Evolutionary conservation across 2,888 invertebrate genomes (phyloP).

Genomic region (Hemistola chrysoprasaria): DNA sequence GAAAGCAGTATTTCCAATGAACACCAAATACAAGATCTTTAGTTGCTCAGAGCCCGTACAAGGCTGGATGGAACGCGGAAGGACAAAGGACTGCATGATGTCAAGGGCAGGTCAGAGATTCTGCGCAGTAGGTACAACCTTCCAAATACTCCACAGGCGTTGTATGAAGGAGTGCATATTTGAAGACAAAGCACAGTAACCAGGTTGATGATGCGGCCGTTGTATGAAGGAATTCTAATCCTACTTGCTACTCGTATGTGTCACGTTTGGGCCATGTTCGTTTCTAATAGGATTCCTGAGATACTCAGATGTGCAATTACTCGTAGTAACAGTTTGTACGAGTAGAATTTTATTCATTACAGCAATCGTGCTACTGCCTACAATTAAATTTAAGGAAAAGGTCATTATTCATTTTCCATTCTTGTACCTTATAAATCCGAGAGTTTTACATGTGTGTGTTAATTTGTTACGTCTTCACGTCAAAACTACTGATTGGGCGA

Average conservation of each 20-base stretch:
- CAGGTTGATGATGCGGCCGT: too few relatives aligned
- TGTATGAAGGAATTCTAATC: too few relatives aligned
- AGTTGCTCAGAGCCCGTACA: slow-evolving; percentile 5
- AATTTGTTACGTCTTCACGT: too few relatives aligned
- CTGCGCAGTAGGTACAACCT: slow-evolving; percentile 63
- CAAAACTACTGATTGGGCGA: too few relatives aligned
- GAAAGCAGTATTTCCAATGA: background rate
- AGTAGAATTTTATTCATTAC: too few relatives aligned
- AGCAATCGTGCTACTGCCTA: too few relatives aligned
- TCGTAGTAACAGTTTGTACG: too few relatives aligned
- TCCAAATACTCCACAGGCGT: slow-evolving; percentile 12
- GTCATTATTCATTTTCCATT: too few relatives aligned
- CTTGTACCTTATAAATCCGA: too few relatives aligned
- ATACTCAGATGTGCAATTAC: background rate
- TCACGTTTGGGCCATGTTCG: background rate
- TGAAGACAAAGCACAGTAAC: background rate
- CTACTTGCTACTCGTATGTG: slow-evolving; percentile 1
- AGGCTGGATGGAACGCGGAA: slow-evolving; percentile 33
- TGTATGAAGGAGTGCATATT: slow-evolving; percentile 15
- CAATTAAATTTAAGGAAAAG: too few relatives aligned
- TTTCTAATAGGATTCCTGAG: background rate
- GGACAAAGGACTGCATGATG: slow-evolving; percentile 68
- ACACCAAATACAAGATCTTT: slow-evolving; percentile 14
- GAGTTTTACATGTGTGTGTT: too few relatives aligned
- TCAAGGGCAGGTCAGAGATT: slow-evolving; percentile 78